Percentiles rank a stretch among this genome's conserved stretches.
These are phyloP conservation scores for Pocillopora damicornis DNA, from an alignment of 64 coral and sea anemone species.

Conservation along the genomic window DNA sequence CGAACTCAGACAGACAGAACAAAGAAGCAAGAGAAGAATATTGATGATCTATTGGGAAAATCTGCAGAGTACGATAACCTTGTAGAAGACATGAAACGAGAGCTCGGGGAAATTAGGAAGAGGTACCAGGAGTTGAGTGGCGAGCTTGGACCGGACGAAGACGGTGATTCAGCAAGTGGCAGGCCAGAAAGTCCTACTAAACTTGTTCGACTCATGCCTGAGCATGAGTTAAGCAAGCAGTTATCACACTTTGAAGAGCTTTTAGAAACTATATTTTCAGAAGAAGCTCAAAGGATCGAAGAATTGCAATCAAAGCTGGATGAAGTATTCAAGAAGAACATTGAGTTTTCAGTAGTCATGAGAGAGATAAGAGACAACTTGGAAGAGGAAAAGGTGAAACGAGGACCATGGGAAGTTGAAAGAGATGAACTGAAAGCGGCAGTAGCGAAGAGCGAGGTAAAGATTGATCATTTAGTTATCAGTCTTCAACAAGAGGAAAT, in stretches of 20 bases:
- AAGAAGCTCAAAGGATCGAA: constrained; percentile 50
- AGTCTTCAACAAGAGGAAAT: constrained; percentile 22
- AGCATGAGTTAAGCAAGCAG: constrained; percentile 44
- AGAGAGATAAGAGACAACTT: constrained; percentile 26
- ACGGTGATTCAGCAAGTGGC: constrained; percentile 27
- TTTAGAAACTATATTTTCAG: constrained; percentile 46
- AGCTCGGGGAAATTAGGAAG: constrained; percentile 73
- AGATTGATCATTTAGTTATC: constrained; percentile 22
- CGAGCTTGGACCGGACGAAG: constrained; percentile 37
- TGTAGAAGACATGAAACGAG: constrained; percentile 71
- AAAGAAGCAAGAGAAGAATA: constrained; percentile 76
- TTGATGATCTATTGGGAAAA: constrained; percentile 60
- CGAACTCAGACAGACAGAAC: constrained; percentile 53
- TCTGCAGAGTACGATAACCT: constrained; percentile 68
- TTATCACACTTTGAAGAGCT: constrained; percentile 52
- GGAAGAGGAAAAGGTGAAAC: constrained; percentile 11
- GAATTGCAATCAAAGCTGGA: constrained; percentile 47
- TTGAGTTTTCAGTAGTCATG: constrained; percentile 33
- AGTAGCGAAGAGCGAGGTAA: constrained; percentile 19
- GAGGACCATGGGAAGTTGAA: constrained; percentile 38
- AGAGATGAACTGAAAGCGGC: constrained; percentile 21
- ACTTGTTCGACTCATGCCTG: constrained; percentile 22
- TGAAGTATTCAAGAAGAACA: constrained; percentile 57
- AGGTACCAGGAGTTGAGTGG: constrained; percentile 57
- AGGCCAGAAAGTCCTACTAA: constrained; percentile 39